Conservation (phyloP, 92 coral and sea anemone species). For the Phenganax subtilis region DNA sequence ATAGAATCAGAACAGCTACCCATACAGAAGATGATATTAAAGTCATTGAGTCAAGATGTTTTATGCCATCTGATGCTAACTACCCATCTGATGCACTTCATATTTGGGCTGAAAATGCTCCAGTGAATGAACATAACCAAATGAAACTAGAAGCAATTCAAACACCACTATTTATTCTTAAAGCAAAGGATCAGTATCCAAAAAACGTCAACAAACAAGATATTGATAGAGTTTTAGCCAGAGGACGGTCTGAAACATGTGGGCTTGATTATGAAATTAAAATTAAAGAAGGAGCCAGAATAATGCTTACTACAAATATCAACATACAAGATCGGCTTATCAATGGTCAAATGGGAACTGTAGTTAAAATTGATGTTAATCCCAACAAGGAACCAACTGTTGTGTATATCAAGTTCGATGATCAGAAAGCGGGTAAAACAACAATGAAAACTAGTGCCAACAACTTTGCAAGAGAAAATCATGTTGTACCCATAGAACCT, state of each 20-base stretch:
- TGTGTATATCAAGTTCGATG: not conserved
- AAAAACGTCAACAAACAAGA: not conserved
- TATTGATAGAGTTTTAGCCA: conserved; percentile 1
- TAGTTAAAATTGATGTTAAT: not conserved
- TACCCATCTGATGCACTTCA: conserved; percentile 2
- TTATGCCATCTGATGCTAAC: not conserved
- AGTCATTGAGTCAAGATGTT: not conserved
- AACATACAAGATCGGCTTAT: not conserved
- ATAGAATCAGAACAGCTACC: not conserved
- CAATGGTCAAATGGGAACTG: not conserved
- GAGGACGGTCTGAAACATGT: conserved; percentile 1
- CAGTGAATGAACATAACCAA: not conserved
- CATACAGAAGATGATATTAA: not conserved
- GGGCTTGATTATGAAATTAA: not conserved
- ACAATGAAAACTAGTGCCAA: not conserved
- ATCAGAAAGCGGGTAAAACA: not conserved
- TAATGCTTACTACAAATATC: not conserved
- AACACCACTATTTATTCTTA: not conserved
- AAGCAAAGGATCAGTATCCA: conserved; percentile 1
- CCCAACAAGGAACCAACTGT: not conserved
- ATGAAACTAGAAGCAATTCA: not conserved
- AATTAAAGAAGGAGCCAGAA: not conserved
- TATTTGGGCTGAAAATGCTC: conserved; percentile 9
- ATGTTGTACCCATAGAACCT: not conserved
- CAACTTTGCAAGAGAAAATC: not conserved